Percentiles rank a stretch among this genome's conserved stretches.
phyloP scores from a whole-genome alignment of 2,797 vertebrate genomes.

The Loris lydekkerianus region DNA sequence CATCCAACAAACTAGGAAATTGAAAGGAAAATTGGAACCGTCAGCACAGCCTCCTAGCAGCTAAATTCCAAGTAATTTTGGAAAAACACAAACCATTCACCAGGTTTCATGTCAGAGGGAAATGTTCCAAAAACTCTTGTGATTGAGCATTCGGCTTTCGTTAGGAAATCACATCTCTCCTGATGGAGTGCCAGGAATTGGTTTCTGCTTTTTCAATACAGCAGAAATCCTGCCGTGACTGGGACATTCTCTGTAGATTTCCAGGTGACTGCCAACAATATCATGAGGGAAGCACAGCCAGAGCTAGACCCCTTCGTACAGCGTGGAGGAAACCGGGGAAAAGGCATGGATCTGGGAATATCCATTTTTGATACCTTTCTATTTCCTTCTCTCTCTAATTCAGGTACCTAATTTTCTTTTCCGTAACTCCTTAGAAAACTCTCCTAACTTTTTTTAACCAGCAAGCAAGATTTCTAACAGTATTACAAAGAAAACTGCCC shows the following conservation, averaged over 20 bases:
- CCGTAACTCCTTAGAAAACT: background rate
- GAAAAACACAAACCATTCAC: constrained; percentile 70
- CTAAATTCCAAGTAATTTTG: constrained; percentile 64
- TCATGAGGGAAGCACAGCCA: background rate
- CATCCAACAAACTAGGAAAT: constrained; percentile 66
- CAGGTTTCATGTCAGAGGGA: constrained; percentile 12
- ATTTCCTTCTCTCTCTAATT: background rate
- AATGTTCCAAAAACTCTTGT: constrained; percentile 59
- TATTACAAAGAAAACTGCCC: constrained; percentile 1
- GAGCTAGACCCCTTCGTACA: background rate
- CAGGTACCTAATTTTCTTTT: background rate
- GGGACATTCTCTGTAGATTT: background rate
- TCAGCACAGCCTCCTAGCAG: constrained; percentile 28
- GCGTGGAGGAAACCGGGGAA: background rate
- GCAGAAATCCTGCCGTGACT: background rate
- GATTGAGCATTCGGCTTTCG: constrained; percentile 54
- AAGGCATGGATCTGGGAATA: background rate
- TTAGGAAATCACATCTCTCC: constrained; percentile 58
- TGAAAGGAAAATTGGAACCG: constrained; percentile 61
- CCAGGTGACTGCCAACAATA: background rate
- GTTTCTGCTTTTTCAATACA: constrained; percentile 49
- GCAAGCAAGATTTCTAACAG: constrained; percentile 25
- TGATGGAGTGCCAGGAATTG: background rate
- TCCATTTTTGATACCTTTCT: background rate
- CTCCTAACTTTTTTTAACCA: constrained; percentile 1